These are phyloP conservation scores for Apotomis turbidana DNA, from an alignment of 2,888 invertebrate genomes.

Conservation along the genomic window DNA sequence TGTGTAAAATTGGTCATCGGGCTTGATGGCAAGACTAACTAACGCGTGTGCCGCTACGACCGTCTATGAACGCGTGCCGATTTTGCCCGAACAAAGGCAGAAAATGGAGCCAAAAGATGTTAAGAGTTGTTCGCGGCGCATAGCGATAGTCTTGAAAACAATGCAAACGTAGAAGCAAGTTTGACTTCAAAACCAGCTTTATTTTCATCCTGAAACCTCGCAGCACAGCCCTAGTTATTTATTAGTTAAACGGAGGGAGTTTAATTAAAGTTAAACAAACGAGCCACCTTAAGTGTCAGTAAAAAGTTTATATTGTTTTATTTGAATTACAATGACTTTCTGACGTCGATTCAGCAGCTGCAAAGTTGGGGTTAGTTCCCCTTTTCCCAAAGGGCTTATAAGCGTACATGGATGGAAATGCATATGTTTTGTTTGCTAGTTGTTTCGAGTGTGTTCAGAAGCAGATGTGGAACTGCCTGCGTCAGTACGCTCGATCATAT, in stretches of 20 bases:
- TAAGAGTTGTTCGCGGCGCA: no score
- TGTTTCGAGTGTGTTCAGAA: neutral
- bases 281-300: conserved; percentile 30
- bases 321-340: conserved; percentile 32
- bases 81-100: no score
- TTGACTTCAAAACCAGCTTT: neutral
- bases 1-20: no score
- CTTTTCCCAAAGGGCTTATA: conserved; percentile 4
- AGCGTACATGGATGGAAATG: neutral
- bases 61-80: no score
- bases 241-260: conserved; percentile 27
- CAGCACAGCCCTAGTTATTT: conserved; percentile 23
- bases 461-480: no score
- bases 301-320: conserved; percentile 40
- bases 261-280: conserved; percentile 40
- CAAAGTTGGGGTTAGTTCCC: neutral
- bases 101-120: no score
- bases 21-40: no score
- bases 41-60: no score
- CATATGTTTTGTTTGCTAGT: neutral
- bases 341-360: conserved; percentile 30
- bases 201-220: neutral
- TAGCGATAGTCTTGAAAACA: no score
- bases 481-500: no score
- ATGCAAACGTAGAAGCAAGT: no score